A percentile compares a stretch with the other conserved stretches of the same genome.
Conservation (phyloP, 2,113 vertebrate species). For the Chroicocephalus ridibundus region DNA sequence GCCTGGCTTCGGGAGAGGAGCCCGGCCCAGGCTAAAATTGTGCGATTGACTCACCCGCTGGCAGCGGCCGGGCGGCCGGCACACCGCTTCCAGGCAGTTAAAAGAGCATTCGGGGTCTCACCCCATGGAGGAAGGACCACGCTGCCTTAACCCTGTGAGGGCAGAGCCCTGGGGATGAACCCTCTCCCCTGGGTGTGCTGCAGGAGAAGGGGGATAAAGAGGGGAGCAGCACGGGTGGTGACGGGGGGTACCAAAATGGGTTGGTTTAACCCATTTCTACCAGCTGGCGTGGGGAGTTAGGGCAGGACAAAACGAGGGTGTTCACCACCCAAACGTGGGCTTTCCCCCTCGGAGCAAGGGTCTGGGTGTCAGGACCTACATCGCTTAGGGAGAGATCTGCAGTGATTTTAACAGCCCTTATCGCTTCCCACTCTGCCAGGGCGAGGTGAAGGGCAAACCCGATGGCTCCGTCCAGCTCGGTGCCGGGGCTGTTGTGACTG, state of each 20-base stretch:
- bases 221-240: accelerated
- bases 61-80: not conserved
- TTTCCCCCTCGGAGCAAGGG: not conserved
- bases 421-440: not conserved
- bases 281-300: not conserved
- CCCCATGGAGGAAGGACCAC: not conserved
- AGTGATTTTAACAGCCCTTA: not conserved
- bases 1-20: not conserved
- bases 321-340: not conserved
- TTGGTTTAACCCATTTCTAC: not conserved
- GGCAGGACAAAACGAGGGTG: accelerated
- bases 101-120: not conserved
- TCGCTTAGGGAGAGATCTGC: not conserved
- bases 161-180: not conserved
- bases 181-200: not conserved
- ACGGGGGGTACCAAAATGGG: not conserved
- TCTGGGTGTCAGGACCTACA: not conserved
- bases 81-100: not conserved
- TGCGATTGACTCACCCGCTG: not conserved
- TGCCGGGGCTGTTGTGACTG: not conserved
- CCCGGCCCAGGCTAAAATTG: conserved; percentile 23
- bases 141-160: not conserved
- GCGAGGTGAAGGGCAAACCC: not conserved
- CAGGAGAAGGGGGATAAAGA: accelerated
- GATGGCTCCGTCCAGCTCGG: accelerated